These are phyloP conservation scores for Sebastes fasciatus DNA, from an alignment of 2,113 vertebrate species.

Conservation along the genomic window DNA sequence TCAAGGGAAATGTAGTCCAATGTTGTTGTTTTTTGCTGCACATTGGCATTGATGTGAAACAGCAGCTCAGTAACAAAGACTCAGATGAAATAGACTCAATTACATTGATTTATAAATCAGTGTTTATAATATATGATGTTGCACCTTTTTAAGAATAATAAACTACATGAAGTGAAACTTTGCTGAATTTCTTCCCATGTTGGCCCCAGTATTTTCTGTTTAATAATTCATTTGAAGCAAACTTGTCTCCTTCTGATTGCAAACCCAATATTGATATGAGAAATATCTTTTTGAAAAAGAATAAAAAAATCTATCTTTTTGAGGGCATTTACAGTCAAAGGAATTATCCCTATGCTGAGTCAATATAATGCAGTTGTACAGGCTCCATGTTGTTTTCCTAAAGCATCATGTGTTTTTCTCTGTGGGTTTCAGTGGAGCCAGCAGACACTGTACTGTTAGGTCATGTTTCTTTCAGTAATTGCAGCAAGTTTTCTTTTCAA, in stretches of 20 bases:
- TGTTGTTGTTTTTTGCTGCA: not conserved
- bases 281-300: not conserved
- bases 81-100: not conserved
- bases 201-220: not conserved
- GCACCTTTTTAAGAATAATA: not conserved
- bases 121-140: not conserved
- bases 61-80: not conserved
- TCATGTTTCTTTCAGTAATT: not conserved
- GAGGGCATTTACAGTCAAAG: not conserved
- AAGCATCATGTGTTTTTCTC: not conserved
- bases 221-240: constrained; percentile 1
- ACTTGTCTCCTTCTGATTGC: not conserved
- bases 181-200: not conserved
- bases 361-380: not conserved
- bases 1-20: not conserved
- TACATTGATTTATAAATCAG: not conserved
- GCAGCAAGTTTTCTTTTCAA: not conserved
- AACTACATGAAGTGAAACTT: not conserved
- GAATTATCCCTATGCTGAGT: not conserved
- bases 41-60: not conserved
- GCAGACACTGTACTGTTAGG: too few species aligned
- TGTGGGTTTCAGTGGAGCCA: too few species aligned
- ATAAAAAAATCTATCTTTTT: not conserved
- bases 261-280: not conserved
- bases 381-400: not conserved